Base-by-base conservation (phyloP, 2,797 vertebrate species). In the Zenarchopterus dispar region DNA sequence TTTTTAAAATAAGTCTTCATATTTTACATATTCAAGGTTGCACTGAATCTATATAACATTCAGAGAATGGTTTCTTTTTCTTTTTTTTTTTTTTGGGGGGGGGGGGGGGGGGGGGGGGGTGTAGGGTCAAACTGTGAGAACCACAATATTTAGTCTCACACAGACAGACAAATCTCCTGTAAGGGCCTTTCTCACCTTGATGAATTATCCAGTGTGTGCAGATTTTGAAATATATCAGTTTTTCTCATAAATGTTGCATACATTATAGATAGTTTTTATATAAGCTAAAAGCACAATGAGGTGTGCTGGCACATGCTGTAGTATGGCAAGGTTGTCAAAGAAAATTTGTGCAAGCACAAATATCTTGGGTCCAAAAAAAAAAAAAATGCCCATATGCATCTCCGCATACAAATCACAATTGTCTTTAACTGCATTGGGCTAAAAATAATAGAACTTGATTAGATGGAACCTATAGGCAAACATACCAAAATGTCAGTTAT, bases 121-220 rank as follows among this genome's bases (percentile, higher is more conserved):
- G 23, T 13, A 18, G 0, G 23, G 41, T 18, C 23, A 26, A 8
- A 18, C 2, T n/a, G 41, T 23, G 41, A 42, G 23, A 24, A 24
- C 21, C 53, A 45, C 41, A 56, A 45, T 28, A 19, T 18, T 45
- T 44, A 4, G 50, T 36, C 28, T 52, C 21, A 53, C 31, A 21
- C 18, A 36, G 41, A n/a, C 24, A 28, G n/a, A 19, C 15, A 44
- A 31, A 36, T 31, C 9, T 10, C 9, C 11, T 11, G 1, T 36
- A 24, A 24, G 5, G 24, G 2, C 24, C 5, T 24, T 2, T 24
- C 24, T 2, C 24, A 5, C 5, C 24, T 24, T 24, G 24, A 2
- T 5, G 24, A 24, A 2, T 24, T 24, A 24, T 2, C 24, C 24
- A 24, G 5, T 5, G 24, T 24, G 5, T 24, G 24, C 24, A 2